Conservation (phyloP, 30 jellyfish, hydroid and myxozoan genomes). For the Hydractinia symbiolongicarpus region DNA sequence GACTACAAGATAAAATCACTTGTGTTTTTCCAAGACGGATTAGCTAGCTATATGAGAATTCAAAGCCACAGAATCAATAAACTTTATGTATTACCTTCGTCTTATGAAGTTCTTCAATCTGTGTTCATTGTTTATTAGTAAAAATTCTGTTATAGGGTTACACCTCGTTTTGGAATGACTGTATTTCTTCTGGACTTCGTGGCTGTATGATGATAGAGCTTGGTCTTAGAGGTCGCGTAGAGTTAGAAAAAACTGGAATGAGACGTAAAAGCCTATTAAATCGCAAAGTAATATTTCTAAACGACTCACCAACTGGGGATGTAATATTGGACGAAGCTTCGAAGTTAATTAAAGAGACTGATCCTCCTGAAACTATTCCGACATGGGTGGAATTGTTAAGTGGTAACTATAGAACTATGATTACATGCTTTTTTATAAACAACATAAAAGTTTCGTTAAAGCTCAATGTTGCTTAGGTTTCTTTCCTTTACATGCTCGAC, state of each 20-base stretch:
- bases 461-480: no score
- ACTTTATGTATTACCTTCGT: no score
- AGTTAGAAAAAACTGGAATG: slow-evolving; percentile 82
- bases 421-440: not conserved
- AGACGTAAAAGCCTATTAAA: slow-evolving; percentile 71
- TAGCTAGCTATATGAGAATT: no score
- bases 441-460: not conserved
- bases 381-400: slow-evolving; percentile 92
- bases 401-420: slow-evolving; percentile 48
- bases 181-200: slow-evolving; percentile 96
- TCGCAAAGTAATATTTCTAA: slow-evolving; percentile 76
- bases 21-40: no score
- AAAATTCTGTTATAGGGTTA: slow-evolving; percentile 60
- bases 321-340: slow-evolving; percentile 93
- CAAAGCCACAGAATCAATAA: no score
- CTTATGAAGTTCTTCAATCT: no score
- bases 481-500: no score
- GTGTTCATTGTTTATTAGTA: no score
- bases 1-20: no score
- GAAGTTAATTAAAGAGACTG: slow-evolving; percentile 83
- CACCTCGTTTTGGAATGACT: slow-evolving; percentile 98
- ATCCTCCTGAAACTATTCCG: slow-evolving; percentile 80
- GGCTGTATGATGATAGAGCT: slow-evolving; percentile 93
- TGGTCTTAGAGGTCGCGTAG: slow-evolving; percentile 95
- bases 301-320: slow-evolving; percentile 94